Evolutionary conservation across 2,113 vertebrate genomes (phyloP), one percentile per base, ranked within the genome.

Genomic region (Apus apus): DNA sequence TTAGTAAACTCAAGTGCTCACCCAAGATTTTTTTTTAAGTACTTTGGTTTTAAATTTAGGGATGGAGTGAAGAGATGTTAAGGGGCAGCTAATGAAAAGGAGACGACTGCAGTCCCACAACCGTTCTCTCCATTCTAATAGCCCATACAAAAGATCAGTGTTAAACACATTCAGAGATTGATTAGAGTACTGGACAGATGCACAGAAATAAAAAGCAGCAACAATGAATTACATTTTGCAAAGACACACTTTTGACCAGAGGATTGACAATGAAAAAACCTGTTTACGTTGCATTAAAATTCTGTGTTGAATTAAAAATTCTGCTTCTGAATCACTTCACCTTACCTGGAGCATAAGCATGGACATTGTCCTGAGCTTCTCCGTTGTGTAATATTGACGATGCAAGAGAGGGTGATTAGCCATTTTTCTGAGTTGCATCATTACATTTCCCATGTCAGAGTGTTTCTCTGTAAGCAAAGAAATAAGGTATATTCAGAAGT

Each of bases 341-440:
- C 67, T 95, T 96, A 99, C 99, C 98, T 99, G 99, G 11, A 99
- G 98, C 99, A 99, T 99, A 73, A 99, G 99, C 62, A 95, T 97
- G 83, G 99, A 99, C 99, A 99, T 99, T 64, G 91, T 96, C 93
- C 96, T 98, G 70, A 99, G 98, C 90, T 98, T 99, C 21, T 99
- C 99, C 67, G 94, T 95, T 2, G 99, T 99, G 96, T 98, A 99
- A 95, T 99, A 98, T 11, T 99, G 99, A n/a, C 99, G 98, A 78
- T 99, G 99, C 77, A 99, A 96, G 82, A 99, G 98, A 18, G 99
- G 99, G 70, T 99, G 99, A 96, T 99, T 99, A 68, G 99, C 99
- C 99, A 99, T 99, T 97, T 99, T 99, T 89, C 99, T 98, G 92
- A 99, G 93, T 19, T 99, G 99, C 99, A 99, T 99, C 98, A 99